These are phyloP conservation scores for Porites lutea DNA, from an alignment of 64 coral and sea anemone species.

Conservation along the genomic window DNA sequence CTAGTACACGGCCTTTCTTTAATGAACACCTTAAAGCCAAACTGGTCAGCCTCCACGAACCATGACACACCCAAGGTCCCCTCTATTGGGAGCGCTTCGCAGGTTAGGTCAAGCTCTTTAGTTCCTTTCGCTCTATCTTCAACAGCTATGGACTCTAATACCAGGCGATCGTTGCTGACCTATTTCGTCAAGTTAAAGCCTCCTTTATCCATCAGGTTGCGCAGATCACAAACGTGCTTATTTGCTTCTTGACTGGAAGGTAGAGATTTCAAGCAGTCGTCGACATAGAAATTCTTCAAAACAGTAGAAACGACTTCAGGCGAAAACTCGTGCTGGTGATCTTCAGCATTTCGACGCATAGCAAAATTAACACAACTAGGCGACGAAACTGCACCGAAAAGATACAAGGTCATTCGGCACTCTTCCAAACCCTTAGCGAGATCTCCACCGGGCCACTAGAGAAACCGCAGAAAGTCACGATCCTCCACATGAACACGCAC, in stretches of 20 bases:
- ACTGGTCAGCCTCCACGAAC: slow-evolving; percentile 59
- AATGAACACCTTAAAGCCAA: slow-evolving; percentile 56
- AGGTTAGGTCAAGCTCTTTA: slow-evolving; percentile 42
- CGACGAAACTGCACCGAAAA: too few species aligned
- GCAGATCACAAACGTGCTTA: slow-evolving; percentile 6
- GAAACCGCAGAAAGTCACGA: slow-evolving; percentile 28
- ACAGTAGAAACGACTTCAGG: not conserved
- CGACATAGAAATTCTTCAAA: slow-evolving; percentile 62
- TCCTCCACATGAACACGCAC: too few species aligned
- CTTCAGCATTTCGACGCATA: too few species aligned
- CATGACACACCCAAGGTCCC: slow-evolving; percentile 42
- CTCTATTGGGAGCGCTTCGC: slow-evolving; percentile 51
- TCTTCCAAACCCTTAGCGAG: slow-evolving; percentile 32
- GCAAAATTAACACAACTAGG: too few species aligned
- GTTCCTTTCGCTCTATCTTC: slow-evolving; percentile 29
- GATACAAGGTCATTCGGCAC: not conserved
- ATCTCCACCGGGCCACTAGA: slow-evolving; percentile 60
- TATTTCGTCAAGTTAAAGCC: slow-evolving; percentile 51
- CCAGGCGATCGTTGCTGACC: slow-evolving; percentile 12
- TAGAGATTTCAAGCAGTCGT: slow-evolving; percentile 47
- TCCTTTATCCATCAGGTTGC: slow-evolving; percentile 1
- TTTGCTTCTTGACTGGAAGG: too few species aligned
- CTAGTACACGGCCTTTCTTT: slow-evolving; percentile 71
- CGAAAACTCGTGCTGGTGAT: too few species aligned
- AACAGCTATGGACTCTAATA: slow-evolving; percentile 25